Conservation (phyloP, 2,113 vertebrate genomes). For the Calypte anna region DNA sequence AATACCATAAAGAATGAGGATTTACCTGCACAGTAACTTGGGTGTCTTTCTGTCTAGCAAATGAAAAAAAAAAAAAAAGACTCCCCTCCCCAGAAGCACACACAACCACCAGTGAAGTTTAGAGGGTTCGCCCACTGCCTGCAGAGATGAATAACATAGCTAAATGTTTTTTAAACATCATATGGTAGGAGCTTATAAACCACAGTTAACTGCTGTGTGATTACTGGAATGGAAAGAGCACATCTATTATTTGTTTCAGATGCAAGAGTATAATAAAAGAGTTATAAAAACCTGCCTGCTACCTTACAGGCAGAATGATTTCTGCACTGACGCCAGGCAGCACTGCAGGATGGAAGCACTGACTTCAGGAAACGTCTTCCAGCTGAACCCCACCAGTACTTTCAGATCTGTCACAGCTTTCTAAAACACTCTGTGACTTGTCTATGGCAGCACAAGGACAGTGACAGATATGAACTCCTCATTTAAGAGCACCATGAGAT, state of each 20-base stretch:
- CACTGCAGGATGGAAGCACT: background rate
- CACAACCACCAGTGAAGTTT: conserved; percentile 2
- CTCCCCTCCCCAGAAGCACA: background rate
- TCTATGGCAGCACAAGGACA: background rate
- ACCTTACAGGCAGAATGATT: background rate
- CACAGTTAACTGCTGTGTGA: background rate
- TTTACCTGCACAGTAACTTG: conserved; percentile 39
- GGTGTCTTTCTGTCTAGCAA: conserved; percentile 44
- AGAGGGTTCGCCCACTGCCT: background rate
- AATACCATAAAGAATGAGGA: conserved; percentile 44
- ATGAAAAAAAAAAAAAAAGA: background rate
- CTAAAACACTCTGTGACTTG: background rate
- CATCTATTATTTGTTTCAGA: conserved; percentile 51
- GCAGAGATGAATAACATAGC: conserved; percentile 17
- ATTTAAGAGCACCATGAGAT: background rate
- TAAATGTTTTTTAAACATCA: conserved; percentile 53
- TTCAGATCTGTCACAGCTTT: conserved; percentile 13
- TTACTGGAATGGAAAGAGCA: background rate
- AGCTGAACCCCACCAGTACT: background rate
- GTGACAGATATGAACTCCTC: background rate
- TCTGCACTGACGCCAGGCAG: background rate
- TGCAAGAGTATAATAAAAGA: conserved; percentile 16
- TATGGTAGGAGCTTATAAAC: conserved; percentile 36
- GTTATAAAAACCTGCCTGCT: background rate
- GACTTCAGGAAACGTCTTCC: background rate